A percentile compares a stretch with the other conserved stretches of the same genome.
phyloP scores from a whole-genome alignment of 1,140 invertebrate species.

The Lordiphosa mommai region DNA sequence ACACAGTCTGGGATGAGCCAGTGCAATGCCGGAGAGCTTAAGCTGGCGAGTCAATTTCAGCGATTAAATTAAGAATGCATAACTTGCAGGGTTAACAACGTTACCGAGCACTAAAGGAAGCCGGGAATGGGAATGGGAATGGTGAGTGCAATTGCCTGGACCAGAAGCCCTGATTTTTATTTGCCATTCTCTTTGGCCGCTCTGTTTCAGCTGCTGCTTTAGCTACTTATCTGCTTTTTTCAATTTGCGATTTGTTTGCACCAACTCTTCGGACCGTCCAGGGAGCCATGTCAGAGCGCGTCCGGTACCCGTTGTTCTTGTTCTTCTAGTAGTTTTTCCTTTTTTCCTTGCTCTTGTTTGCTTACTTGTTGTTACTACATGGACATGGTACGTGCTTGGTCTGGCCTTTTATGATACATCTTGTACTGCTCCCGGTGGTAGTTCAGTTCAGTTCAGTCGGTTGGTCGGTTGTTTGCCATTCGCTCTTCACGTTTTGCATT shows the following conservation, averaged over 20 bases:
- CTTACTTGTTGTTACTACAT: conserved; percentile 6
- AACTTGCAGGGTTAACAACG: conserved; percentile 72
- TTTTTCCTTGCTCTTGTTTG: conserved; percentile 3
- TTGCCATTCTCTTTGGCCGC: conserved; percentile 54
- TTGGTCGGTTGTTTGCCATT: conserved; percentile 8
- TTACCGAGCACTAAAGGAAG: conserved; percentile 7
- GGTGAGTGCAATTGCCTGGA: conserved; percentile 20
- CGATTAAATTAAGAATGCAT: conserved; percentile 78
- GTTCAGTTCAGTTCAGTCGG: conserved; percentile 3
- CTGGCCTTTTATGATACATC: conserved; percentile 37
- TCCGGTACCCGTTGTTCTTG: conserved; percentile 1
- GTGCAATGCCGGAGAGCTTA: conserved; percentile 22
- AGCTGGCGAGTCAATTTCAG: conserved; percentile 70
- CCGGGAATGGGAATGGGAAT: not conserved
- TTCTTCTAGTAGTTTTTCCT: conserved; percentile 1
- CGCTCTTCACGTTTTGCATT: conserved; percentile 29
- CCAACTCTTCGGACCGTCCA: not conserved
- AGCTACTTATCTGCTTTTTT: conserved; percentile 49
- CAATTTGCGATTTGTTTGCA: conserved; percentile 63
- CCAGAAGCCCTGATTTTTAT: conserved; percentile 55
- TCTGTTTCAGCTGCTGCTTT: conserved; percentile 7
- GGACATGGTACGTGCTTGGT: conserved; percentile 28
- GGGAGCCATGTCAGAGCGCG: conserved; percentile 21
- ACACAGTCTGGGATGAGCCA: conserved; percentile 17
- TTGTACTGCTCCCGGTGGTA: conserved; percentile 17